Evolutionary conservation across 2,888 invertebrate species (phyloP).

Genomic region (Eutolmus rufibarbis): DNA sequence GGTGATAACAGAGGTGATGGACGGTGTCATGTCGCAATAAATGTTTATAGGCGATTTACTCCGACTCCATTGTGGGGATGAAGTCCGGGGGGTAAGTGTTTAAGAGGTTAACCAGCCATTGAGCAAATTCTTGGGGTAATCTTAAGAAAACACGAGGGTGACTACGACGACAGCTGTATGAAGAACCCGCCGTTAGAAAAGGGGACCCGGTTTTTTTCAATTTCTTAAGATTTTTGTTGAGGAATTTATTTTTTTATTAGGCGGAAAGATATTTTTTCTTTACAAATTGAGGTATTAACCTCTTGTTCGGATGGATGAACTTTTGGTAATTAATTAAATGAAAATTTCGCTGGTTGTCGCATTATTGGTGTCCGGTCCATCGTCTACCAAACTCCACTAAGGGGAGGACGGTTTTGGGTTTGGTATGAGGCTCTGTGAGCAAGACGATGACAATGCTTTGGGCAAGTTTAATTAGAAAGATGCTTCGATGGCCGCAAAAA

Average conservation of each 20-base stretch:
- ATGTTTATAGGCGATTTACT: constrained; percentile 47
- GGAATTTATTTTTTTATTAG: background rate
- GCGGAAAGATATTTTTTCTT: background rate
- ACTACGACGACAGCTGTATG: background rate
- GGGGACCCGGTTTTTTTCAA: background rate
- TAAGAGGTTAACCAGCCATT: constrained; percentile 47
- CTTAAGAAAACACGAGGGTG: background rate
- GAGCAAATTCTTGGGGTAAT: constrained; percentile 43
- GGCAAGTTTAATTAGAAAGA: constrained; percentile 46
- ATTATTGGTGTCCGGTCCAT: background rate
- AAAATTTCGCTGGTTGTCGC: background rate
- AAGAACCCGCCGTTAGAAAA: background rate
- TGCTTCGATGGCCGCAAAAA: constrained; percentile 46
- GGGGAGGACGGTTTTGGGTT: background rate
- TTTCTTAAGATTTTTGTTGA: background rate
- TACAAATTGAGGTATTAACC: background rate
- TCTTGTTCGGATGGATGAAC: background rate
- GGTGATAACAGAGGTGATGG: constrained; percentile 31
- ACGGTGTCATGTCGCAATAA: constrained; percentile 45
- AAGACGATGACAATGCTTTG: background rate
- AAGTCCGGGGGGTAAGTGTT: constrained; percentile 39
- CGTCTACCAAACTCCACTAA: background rate
- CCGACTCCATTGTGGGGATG: constrained; percentile 42
- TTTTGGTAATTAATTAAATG: constrained; percentile 12
- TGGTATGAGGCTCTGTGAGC: background rate